Evolutionary conservation across 1,140 invertebrate genomes (phyloP), one percentile per base, ranked within the genome.

Genomic region (Musca vetustissima): DNA sequence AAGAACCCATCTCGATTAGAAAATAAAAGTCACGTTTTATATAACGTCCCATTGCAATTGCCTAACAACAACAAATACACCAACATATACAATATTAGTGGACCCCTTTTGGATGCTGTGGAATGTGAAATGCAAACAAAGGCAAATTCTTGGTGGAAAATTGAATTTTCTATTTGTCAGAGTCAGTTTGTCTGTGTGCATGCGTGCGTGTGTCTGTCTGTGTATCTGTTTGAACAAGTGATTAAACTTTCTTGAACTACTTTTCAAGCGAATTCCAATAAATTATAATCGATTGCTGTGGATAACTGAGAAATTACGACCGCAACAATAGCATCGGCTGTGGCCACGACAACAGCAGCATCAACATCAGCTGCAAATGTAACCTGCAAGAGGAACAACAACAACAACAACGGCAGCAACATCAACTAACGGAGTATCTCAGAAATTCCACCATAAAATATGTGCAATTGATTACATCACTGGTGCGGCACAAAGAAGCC

Each of bases 161-260:
- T 61, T 61, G 57, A 61, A 61, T 61, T 61, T 28, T 43, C 6
- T 43, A 13, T 43, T 13, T 43, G 36, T 43, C 57, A 36, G 57
- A 61, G 36, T 32, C 9, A 4, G 28, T 32, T 32, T 3, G 28
- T n/a, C n/a, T n/a, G 28, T 59, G 55, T 49, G 9, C 28, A 15
- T 49, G 48, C 48, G 48, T n/a, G 15, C n/a, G 48, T 6, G 48
- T 3, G 3, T 28, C 28, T 28, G 28, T 28, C 28, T 28, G 28
- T 28, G 28, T 28, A 8, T 28, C 8, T 43, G 36, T 43, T 6
- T 43, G 36, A 9, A 43, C 36, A 52, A 19, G 49, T 61, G 57
- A 61, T 61, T 61, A 61, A 61, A 61, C 28, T 61, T 61, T 61
- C 57, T 61, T 61, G 57, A 61, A 61, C 57, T 61, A 61, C 57